A percentile compares a stretch with the other conserved stretches of the same genome.
Conservation (phyloP, 2,888 invertebrate genomes). For the Nipponacmea schrenckii region DNA sequence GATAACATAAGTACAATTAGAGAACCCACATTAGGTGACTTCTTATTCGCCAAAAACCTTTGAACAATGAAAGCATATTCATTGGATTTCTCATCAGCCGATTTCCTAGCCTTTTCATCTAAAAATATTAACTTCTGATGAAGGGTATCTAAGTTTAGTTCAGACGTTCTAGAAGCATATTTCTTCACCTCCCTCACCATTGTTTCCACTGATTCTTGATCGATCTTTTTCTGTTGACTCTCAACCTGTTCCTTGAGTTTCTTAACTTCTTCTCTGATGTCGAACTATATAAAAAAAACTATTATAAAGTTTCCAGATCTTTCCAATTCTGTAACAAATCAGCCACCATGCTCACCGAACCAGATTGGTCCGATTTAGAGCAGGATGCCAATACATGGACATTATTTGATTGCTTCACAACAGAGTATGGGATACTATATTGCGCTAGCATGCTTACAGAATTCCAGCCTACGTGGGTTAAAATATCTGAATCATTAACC, state of each 20-base stretch:
- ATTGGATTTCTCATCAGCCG: not conserved
- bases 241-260: too few species aligned
- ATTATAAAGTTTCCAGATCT: too few species aligned
- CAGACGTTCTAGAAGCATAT: not conserved
- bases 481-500: not conserved
- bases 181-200: not conserved
- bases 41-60: not conserved
- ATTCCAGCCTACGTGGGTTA: slow-evolving; percentile 14
- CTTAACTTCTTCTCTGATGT: not conserved
- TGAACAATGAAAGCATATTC: too few species aligned
- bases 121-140: not conserved
- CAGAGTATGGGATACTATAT: not conserved
- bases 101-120: not conserved
- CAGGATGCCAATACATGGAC: not conserved
- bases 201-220: not conserved
- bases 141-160: not conserved
- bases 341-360: not conserved
- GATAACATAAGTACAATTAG: not conserved
- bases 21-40: not conserved
- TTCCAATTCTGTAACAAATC: too few species aligned
- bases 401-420: not conserved
- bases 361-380: too few species aligned
- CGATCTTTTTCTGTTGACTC: not conserved
- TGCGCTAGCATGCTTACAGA: not conserved
- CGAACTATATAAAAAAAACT: not conserved